phyloP scores from a whole-genome alignment of 2,888 invertebrate species.

The Pristionchus maxplancki region DNA sequence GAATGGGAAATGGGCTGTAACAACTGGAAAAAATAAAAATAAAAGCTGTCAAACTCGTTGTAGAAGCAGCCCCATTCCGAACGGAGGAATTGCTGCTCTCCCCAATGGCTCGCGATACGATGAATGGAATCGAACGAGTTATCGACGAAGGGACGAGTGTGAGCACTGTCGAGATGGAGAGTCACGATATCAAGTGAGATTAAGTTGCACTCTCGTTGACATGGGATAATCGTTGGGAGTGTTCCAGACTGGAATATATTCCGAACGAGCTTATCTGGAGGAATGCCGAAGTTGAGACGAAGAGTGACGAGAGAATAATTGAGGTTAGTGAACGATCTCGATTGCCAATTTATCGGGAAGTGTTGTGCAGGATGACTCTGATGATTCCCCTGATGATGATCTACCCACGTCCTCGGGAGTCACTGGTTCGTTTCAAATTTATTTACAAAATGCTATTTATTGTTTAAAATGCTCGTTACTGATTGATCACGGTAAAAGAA shows the following conservation, averaged over 20 bases:
- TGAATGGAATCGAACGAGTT: constrained; percentile 36
- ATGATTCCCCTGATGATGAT: constrained; percentile 3
- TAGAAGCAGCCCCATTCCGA: background rate
- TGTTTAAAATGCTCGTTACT: too few relatives aligned
- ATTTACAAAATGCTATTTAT: too few relatives aligned
- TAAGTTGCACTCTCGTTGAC: background rate
- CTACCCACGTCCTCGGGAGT: constrained; percentile 2
- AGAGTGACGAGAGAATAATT: constrained; percentile 11
- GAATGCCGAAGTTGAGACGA: constrained; percentile 11
- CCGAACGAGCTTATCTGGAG: constrained; percentile 35
- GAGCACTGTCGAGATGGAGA: constrained; percentile 23
- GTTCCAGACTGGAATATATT: constrained; percentile 6
- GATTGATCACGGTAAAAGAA: too few relatives aligned
- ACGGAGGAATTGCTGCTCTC: constrained; percentile 14
- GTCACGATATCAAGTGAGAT: background rate
- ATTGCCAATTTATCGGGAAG: background rate
- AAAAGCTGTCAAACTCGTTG: background rate
- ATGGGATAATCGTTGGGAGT: background rate
- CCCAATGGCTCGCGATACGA: constrained; percentile 1
- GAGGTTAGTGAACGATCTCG: background rate
- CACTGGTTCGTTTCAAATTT: background rate
- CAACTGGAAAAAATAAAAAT: too few relatives aligned
- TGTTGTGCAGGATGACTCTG: background rate
- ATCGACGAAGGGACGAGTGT: constrained; percentile 14
- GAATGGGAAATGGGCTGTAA: too few relatives aligned